Percentiles rank a stretch among this genome's conserved stretches.
Evolutionary conservation across 2,888 invertebrate species (phyloP).

Genomic region (Lochmaea crataegi): DNA sequence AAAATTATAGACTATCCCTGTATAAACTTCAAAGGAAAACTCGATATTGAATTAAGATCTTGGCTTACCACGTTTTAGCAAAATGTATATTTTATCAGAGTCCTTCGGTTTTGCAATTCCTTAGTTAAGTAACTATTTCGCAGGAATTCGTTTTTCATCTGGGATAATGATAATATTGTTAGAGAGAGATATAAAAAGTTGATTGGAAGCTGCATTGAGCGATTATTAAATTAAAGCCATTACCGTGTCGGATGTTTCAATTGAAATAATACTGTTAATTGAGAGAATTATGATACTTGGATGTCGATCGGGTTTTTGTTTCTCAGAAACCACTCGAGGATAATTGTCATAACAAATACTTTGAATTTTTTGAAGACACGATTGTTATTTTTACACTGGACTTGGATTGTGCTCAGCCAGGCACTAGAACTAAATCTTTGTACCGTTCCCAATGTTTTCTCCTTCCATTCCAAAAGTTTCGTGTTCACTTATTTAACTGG

Average conservation of each 20-base stretch:
- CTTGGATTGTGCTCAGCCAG: no score
- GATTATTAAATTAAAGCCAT: constrained; percentile 19
- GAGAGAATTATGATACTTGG: constrained; percentile 4
- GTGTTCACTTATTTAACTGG: no score
- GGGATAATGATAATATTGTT: constrained; percentile 10
- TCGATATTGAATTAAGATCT: not conserved
- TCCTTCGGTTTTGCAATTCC: not conserved
- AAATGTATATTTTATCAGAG: not conserved
- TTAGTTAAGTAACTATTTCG: not conserved
- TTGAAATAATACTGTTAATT: constrained; percentile 20
- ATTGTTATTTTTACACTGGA: no score
- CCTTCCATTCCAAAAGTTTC: no score
- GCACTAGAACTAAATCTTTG: no score
- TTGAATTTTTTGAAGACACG: no score
- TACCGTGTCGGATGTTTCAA: constrained; percentile 17
- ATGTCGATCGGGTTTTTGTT: constrained; percentile 1
- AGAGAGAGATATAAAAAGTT: constrained; percentile 5
- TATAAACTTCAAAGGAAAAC: not conserved
- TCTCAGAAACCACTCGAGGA: not conserved
- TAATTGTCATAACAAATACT: not conserved
- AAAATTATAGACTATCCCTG: no score
- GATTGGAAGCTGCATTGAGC: constrained; percentile 10
- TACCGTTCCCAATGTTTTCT: no score
- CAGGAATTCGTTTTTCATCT: not conserved
- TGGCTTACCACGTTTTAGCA: not conserved